Base-by-base conservation (phyloP, 2,797 vertebrate species). In the Halcyon badia region DNA sequence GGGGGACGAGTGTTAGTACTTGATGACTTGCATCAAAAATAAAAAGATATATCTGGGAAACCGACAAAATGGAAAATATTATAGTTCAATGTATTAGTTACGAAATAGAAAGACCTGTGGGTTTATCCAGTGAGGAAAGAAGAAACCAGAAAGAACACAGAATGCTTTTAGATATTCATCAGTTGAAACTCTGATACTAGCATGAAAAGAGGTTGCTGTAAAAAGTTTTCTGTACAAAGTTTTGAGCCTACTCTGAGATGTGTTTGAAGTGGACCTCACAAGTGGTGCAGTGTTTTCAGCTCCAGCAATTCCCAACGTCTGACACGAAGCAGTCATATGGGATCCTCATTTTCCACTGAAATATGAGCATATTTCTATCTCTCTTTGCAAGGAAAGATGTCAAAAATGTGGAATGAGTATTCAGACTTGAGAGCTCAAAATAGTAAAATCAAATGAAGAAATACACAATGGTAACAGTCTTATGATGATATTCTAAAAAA, bases 181-280 rank as follows among this genome's bases (percentile, higher is more conserved):
- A 70, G 11, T 9, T 72, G 79, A 92, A 87, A 90, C 22, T 30
- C 24, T 79, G 76, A 91, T 76, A 91, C 77, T 86, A 75, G 31
- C 3, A 2, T 73, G 62, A 87, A 85, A 89, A 86, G 51, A 52
- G 5, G 11, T 24, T 46, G 25, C 42, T 76, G 25, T 83, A 85
- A 75, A 46, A 87, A 68, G 33, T 83, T 93, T 95, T 73, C 69
- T 65, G 42, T 46, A 71, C 12, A 19, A 44, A 68, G 33, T 71
- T 81, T 60, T 49, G 25, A 81, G n/a, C 25, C 46, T 85, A 2
- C 42, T 90, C 52, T 35, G 69, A 75, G 26, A 26, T 25, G 11
- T 42, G 10, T 90, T 88, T 88, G 66, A 90, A 95, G 70, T 6
- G 22, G 79, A 91, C 89, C 94, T 87, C 91, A 83, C 84, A 96